Conservation (phyloP, 64 coral and sea anemone genomes). For the Montipora cactus region DNA sequence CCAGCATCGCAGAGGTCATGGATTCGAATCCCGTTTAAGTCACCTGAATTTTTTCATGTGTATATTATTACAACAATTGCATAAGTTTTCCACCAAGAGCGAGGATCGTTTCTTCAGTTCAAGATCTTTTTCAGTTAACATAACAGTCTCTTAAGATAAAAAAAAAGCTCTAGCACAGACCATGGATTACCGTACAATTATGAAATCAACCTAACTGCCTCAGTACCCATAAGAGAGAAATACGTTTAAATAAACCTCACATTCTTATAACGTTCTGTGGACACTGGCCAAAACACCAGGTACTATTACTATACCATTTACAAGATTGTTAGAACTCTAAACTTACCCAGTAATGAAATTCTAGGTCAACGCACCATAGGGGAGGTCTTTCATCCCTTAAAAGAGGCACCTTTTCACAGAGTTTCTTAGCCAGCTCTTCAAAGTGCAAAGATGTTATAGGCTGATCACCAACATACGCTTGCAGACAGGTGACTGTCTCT, state of each 20-base stretch:
- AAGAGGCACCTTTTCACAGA: slow-evolving; percentile 25
- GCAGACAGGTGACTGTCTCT: slow-evolving; percentile 36
- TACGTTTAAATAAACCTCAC: background rate
- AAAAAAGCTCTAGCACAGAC: background rate
- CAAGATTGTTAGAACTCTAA: slow-evolving; percentile 4
- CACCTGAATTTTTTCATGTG: background rate
- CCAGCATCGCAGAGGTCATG: background rate
- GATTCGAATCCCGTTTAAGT: background rate
- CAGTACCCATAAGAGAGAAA: background rate
- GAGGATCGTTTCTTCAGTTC: background rate
- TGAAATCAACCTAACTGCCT: background rate
- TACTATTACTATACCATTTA: background rate
- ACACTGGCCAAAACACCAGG: background rate
- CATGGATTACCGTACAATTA: background rate
- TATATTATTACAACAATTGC: background rate
- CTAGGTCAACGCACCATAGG: slow-evolving; percentile 18
- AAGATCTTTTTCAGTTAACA: background rate
- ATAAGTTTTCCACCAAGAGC: background rate
- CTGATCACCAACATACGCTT: slow-evolving; percentile 40
- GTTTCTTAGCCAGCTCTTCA: slow-evolving; percentile 11
- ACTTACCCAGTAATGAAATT: slow-evolving; percentile 53
- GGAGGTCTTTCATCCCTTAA: slow-evolving; percentile 20
- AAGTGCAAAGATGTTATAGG: slow-evolving; percentile 2
- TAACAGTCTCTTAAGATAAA: background rate
- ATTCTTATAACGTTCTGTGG: background rate